Base-by-base conservation (phyloP, 2,888 invertebrate species). In the Synergus laeviventris region DNA sequence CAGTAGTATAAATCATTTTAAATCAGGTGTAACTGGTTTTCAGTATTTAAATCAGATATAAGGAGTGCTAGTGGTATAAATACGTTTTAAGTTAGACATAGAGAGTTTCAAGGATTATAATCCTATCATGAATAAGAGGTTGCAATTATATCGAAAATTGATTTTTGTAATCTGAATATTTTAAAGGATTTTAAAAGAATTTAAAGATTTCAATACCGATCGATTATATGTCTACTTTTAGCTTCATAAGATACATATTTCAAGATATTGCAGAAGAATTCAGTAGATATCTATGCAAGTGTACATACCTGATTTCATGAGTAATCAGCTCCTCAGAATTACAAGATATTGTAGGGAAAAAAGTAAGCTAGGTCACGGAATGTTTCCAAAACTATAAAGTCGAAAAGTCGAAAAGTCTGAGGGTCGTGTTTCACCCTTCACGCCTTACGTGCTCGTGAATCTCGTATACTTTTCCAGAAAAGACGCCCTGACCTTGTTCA, bases 401-500 rank as follows among this genome's bases (percentile, higher is more conserved):
- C 14, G 70, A n/a, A 49, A 49, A 31, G 49, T 31, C 31, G 45
- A n/a, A 36, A 70, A 70, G 70, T 54, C 49, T 49, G 16, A 59
- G 49, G 31, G 49, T 70, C 49, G n/a, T 70, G 49, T 70, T 49
- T 70, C 70, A 70, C 49, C 45, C 45, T 70, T 45, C 70, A 70
- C 70, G 45, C 36, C 45, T 42, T 24, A 70, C 74, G 74, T 60
- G 74, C 11, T 74, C 38, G 24, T 36, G 31, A 39, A 45, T n/a
- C 31, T 21, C 31, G 24, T 16, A 60, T 62, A 62, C 21, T 74
- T 62, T 45, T 31, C 39, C 61, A 62, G 36, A 54, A 66, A 31
- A 54, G 49, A 39, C 12, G 54, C 36, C 49, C 75, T 64, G 75
- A 62, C 75, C 75, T 64, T 64, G 75, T 75, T 74, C 62, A 60